Percentiles rank a stretch among this genome's conserved stretches.
Evolutionary conservation across 1,140 invertebrate species (phyloP).

Genomic region (Papilio polytes): DNA sequence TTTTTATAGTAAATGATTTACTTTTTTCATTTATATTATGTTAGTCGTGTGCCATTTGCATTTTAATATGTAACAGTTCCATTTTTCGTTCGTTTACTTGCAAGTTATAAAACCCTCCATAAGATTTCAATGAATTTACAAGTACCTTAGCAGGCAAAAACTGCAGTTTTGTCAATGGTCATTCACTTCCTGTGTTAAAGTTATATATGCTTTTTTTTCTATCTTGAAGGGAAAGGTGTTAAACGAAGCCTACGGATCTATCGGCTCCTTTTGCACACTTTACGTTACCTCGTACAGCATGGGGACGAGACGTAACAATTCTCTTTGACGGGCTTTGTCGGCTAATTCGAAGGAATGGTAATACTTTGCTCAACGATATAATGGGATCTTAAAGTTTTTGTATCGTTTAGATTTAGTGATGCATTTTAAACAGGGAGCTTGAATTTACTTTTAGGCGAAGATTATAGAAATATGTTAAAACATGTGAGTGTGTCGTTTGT

Average conservation of each 20-base stretch:
- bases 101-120: background rate
- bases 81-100: background rate
- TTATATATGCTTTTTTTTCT: background rate
- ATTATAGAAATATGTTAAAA: background rate
- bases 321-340: constrained; percentile 46
- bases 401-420: constrained; percentile 40
- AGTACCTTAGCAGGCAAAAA: background rate
- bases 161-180: background rate
- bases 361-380: constrained; percentile 41
- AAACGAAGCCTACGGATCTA: background rate
- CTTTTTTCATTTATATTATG: background rate
- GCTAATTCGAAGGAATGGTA: constrained; percentile 42
- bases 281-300: constrained; percentile 42
- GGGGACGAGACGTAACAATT: constrained; percentile 42
- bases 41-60: background rate
- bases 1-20: too few relatives aligned
- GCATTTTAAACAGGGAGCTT: constrained; percentile 44
- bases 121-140: background rate
- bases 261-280: constrained; percentile 38
- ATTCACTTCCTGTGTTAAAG: background rate
- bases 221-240: background rate
- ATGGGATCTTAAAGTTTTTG: constrained; percentile 42
- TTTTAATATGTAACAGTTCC: too few relatives aligned
- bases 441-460: background rate
- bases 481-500: background rate